These are phyloP conservation scores for Eleutherodactylus coqui DNA, from an alignment of 2,797 vertebrate genomes.

Conservation along the genomic window DNA sequence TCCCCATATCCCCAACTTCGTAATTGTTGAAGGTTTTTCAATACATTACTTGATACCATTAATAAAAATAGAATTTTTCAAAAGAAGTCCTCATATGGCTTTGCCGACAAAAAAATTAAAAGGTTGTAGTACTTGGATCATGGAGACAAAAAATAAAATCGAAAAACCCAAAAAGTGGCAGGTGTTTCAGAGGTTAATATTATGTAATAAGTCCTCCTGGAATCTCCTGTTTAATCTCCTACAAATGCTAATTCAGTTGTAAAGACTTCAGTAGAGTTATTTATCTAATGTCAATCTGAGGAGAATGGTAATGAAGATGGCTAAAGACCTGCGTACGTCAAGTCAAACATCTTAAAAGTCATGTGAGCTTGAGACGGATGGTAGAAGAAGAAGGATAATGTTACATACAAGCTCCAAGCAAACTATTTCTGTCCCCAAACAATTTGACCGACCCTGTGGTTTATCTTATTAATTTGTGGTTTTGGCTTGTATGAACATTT, in stretches of 20 bases:
- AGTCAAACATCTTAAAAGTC: slow-evolving; percentile 20
- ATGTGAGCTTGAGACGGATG: slow-evolving; percentile 12
- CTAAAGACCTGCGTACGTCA: neutral
- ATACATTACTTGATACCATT: too few species aligned
- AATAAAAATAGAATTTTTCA: too few species aligned
- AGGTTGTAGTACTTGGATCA: too few species aligned
- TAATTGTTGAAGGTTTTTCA: too few species aligned
- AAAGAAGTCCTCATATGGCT: too few species aligned
- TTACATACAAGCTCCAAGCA: slow-evolving; percentile 29
- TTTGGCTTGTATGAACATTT: slow-evolving; percentile 61
- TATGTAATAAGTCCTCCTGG: neutral
- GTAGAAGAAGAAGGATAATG: slow-evolving; percentile 21
- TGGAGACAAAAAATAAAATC: too few species aligned
- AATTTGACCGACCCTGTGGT: slow-evolving; percentile 59
- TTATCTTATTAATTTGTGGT: slow-evolving; percentile 64
- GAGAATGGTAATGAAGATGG: neutral
- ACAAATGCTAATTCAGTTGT: neutral
- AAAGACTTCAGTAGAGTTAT: neutral
- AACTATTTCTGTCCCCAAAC: slow-evolving; percentile 61
- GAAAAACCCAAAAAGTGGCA: too few species aligned
- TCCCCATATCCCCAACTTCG: too few species aligned
- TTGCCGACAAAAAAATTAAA: too few species aligned
- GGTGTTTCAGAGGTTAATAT: too few species aligned
- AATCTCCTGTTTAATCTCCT: neutral
- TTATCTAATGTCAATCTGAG: neutral